Evolutionary conservation across 1,140 invertebrate species (phyloP).

Genomic region (Drosophila auraria): DNA sequence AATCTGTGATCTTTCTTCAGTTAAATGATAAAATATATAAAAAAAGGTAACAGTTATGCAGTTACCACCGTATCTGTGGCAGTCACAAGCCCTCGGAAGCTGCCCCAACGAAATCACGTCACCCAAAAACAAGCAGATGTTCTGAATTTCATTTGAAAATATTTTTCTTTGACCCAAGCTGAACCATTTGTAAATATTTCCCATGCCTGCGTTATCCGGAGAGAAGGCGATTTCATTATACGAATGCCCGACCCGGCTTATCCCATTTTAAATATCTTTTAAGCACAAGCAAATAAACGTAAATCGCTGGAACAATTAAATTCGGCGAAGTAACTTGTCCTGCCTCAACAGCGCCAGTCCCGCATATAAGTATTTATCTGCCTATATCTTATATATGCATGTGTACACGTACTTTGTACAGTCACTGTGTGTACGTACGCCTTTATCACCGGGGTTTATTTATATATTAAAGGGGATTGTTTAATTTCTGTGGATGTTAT

Average conservation of each 20-base stretch:
- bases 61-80: background rate
- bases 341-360: slow-evolving; percentile 15
- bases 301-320: slow-evolving; percentile 65
- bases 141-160: slow-evolving; percentile 28
- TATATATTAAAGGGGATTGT: slow-evolving; percentile 66
- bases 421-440: slow-evolving; percentile 17
- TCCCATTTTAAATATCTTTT: slow-evolving; percentile 61
- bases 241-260: background rate
- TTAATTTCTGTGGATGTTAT: slow-evolving; percentile 50
- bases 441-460: slow-evolving; percentile 56
- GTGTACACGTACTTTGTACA: background rate
- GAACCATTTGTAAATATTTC: slow-evolving; percentile 38
- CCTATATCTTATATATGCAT: slow-evolving; percentile 4
- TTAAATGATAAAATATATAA: too few relatives aligned
- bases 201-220: slow-evolving; percentile 20
- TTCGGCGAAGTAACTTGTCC: slow-evolving; percentile 51
- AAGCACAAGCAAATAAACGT: slow-evolving; percentile 64
- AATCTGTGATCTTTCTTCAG: too few relatives aligned
- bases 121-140: slow-evolving; percentile 8
- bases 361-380: slow-evolving; percentile 11
- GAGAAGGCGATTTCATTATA: slow-evolving; percentile 10
- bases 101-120: slow-evolving; percentile 2
- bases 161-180: slow-evolving; percentile 1
- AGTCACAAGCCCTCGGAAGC: background rate
- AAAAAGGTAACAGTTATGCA: background rate